A percentile compares a stretch with the other conserved stretches of the same genome.
These are phyloP conservation scores for Junonia oenone DNA, from an alignment of 2,888 invertebrate genomes.

Conservation along the genomic window DNA sequence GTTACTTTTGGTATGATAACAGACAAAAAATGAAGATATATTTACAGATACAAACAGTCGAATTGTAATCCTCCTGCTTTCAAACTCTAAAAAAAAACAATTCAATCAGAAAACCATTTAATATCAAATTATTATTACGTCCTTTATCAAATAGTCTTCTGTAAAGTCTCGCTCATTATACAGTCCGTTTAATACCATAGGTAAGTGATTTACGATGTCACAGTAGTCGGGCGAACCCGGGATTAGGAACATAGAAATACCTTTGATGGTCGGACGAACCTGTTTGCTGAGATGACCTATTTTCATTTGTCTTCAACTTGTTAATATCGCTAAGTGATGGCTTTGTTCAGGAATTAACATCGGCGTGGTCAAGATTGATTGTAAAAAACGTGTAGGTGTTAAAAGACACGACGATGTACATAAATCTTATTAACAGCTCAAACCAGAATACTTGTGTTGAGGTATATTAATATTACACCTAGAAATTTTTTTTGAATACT, in stretches of 20 bases:
- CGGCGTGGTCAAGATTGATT: too few species aligned
- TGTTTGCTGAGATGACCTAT: slow-evolving; percentile 2
- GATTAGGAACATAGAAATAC: slow-evolving; percentile 10
- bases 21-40: too few species aligned
- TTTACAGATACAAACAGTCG: too few species aligned
- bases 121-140: not conserved
- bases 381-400: too few species aligned
- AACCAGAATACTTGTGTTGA: too few species aligned
- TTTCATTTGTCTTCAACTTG: slow-evolving; percentile 1
- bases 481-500: too few species aligned
- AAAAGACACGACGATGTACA: too few species aligned
- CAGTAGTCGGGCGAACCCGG: slow-evolving; percentile 5
- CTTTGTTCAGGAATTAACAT: not conserved
- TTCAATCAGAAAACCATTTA: not conserved
- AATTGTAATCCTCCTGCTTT: too few species aligned
- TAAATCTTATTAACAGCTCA: too few species aligned
- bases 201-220: slow-evolving; percentile 17
- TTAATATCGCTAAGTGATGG: not conserved
- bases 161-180: slow-evolving; percentile 5
- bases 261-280: slow-evolving; percentile 4
- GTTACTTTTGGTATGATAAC: too few species aligned
- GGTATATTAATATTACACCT: too few species aligned
- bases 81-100: too few species aligned
- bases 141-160: not conserved
- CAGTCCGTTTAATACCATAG: slow-evolving; percentile 19